phyloP scores from a whole-genome alignment of 1,140 invertebrate genomes.

The Drosophila nannoptera region DNA sequence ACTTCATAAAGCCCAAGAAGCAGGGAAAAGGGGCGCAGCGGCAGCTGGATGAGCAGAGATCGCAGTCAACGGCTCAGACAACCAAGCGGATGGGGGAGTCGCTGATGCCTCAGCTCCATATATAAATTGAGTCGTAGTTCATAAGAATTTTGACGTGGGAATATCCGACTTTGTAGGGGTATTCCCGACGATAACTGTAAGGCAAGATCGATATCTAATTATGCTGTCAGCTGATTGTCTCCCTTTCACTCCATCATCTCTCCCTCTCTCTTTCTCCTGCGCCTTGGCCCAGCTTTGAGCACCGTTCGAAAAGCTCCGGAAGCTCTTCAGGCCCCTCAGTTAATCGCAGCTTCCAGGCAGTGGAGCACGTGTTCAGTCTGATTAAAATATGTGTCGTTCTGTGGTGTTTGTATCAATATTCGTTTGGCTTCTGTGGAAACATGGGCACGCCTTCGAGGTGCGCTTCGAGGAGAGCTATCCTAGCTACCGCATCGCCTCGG shows the following conservation, averaged over 20 bases:
- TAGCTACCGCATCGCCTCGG: constrained; percentile 34
- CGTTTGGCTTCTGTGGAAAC: neutral
- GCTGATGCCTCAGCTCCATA: constrained; percentile 9
- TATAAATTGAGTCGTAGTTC: no score
- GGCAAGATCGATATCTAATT: no score
- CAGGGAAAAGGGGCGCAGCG: neutral
- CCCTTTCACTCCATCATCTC: neutral
- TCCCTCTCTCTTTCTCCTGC: neutral
- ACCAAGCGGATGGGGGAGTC: constrained; percentile 11
- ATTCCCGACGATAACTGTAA: no score
- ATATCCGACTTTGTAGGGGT: no score
- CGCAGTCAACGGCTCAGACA: constrained; percentile 6
- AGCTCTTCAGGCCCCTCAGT: neutral
- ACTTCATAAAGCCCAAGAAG: constrained; percentile 40
- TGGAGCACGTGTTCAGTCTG: constrained; percentile 35
- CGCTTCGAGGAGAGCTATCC: constrained; percentile 54
- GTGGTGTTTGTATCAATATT: constrained; percentile 53
- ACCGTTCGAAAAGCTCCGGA: constrained; percentile 29
- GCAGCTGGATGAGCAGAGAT: constrained; percentile 4
- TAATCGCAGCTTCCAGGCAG: neutral
- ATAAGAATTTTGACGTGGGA: no score
- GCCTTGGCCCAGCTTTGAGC: no score
- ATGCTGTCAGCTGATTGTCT: neutral
- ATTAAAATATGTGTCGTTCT: constrained; percentile 38
- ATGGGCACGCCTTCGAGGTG: constrained; percentile 39